Evolutionary conservation across 2,113 vertebrate genomes (phyloP).

Genomic region (Xyrauchen texanus): DNA sequence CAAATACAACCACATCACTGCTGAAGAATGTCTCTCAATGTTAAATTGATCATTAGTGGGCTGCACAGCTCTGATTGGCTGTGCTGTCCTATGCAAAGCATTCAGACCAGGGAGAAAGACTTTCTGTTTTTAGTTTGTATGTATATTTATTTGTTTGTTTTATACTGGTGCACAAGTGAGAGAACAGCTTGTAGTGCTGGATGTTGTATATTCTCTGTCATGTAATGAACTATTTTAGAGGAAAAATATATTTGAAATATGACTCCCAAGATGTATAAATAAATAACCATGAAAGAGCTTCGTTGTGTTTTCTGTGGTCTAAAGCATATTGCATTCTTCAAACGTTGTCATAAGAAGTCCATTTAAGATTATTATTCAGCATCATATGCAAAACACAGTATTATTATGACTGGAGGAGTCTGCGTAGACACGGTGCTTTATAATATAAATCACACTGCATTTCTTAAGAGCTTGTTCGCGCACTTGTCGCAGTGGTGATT

Average conservation of each 20-base stretch:
- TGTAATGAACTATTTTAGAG: conserved; percentile 75
- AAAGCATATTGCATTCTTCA: background rate
- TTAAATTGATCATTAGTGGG: background rate
- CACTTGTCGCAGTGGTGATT: conserved; percentile 14
- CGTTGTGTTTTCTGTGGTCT: conserved; percentile 2
- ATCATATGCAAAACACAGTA: background rate
- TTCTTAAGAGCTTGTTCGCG: too few relatives aligned
- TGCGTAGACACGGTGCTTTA: conserved; percentile 32
- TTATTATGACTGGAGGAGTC: background rate
- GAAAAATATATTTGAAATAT: conserved; percentile 76
- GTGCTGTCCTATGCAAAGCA: conserved; percentile 14
- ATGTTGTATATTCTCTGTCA: conserved; percentile 73
- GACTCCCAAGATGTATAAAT: conserved; percentile 73
- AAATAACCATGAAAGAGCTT: conserved; percentile 65
- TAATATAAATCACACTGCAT: background rate
- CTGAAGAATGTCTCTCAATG: conserved; percentile 24
- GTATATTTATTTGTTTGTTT: conserved; percentile 13
- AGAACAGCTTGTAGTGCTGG: conserved; percentile 61
- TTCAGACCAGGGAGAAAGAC: conserved; percentile 18
- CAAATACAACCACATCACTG: conserved; percentile 13
- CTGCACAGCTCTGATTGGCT: background rate
- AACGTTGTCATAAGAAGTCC: background rate
- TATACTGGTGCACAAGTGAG: conserved; percentile 48
- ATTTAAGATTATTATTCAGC: background rate
- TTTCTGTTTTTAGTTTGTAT: conserved; percentile 4